These are phyloP conservation scores for Eudasyphora cyanicolor DNA, from an alignment of 2,888 invertebrate species.

Conservation along the genomic window DNA sequence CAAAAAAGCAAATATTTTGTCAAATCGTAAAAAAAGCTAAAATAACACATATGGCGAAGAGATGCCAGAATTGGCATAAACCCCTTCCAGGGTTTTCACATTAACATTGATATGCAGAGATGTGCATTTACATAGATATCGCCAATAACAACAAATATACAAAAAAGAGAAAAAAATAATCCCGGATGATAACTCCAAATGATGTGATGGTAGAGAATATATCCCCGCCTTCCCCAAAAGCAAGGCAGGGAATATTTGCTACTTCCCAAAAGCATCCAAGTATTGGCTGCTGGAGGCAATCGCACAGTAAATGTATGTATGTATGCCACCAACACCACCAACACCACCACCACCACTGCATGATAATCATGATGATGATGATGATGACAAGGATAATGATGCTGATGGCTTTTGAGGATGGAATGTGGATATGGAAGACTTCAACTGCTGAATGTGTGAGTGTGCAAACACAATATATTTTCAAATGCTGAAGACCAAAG, in stretches of 20 bases:
- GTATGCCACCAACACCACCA: neutral
- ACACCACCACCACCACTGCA: too few species aligned
- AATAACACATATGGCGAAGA: neutral
- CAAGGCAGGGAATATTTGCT: too few species aligned
- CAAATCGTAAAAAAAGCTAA: neutral
- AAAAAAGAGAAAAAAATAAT: neutral
- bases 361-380: neutral
- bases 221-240: too few species aligned
- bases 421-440: neutral
- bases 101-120: neutral
- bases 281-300: slow-evolving; percentile 58
- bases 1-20: neutral
- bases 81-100: slow-evolving; percentile 29
- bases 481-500: too few species aligned
- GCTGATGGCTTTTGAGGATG: neutral
- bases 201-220: slow-evolving; percentile 16
- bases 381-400: neutral
- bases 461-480: too few species aligned
- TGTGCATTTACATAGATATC: neutral
- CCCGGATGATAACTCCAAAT: slow-evolving; percentile 15
- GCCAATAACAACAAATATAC: too few species aligned
- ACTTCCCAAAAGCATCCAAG: too few species aligned
- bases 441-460: neutral
- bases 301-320: neutral
- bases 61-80: slow-evolving; percentile 21